phyloP scores from a whole-genome alignment of 2,888 invertebrate species.

The Erebia aethiops region DNA sequence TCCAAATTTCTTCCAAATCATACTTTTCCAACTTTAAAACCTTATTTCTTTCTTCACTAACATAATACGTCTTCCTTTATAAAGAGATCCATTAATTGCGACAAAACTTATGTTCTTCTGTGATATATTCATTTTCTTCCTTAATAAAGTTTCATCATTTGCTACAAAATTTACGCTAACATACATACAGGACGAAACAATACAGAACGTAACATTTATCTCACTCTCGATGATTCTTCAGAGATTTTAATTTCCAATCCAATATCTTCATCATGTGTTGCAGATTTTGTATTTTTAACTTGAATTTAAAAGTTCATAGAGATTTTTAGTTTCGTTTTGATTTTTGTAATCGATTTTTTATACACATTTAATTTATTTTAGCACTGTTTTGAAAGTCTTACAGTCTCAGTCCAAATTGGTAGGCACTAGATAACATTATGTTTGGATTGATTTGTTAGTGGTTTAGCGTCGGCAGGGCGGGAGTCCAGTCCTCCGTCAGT shows the following conservation, averaged over 20 bases:
- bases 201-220: slow-evolving; percentile 15
- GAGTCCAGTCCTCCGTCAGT: slow-evolving; percentile 84
- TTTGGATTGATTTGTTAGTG: not conserved
- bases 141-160: not conserved
- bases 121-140: not conserved
- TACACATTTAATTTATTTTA: slow-evolving; percentile 24
- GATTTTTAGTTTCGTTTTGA: slow-evolving; percentile 11
- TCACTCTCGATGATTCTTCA: slow-evolving; percentile 9
- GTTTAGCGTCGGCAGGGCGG: slow-evolving; percentile 3
- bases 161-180: slow-evolving; percentile 17
- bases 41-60: not conserved
- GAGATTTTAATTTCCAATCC: not conserved
- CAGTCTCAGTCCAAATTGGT: slow-evolving; percentile 24
- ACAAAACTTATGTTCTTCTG: slow-evolving; percentile 9
- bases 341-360: slow-evolving; percentile 24
- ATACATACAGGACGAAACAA: slow-evolving; percentile 26
- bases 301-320: slow-evolving; percentile 13
- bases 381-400: slow-evolving; percentile 28
- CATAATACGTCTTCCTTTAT: slow-evolving; percentile 1
- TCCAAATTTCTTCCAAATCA: not conserved
- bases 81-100: slow-evolving; percentile 10
- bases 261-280: not conserved
- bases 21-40: not conserved
- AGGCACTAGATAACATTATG: slow-evolving; percentile 11
- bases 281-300: not conserved